Conservation (phyloP, 2,888 invertebrate species). For the Corbicula japonica region DNA sequence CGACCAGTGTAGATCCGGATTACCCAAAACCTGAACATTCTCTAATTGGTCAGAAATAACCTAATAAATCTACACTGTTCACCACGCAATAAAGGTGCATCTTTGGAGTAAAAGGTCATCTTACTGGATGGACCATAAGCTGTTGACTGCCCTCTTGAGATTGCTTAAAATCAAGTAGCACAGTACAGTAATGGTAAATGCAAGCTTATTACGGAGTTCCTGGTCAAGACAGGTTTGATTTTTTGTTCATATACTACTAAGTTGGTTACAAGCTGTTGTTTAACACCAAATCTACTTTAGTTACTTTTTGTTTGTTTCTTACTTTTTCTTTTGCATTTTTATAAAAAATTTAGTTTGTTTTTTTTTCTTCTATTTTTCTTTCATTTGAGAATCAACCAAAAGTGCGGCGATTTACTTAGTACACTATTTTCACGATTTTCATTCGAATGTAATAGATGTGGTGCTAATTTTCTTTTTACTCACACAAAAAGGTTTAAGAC, state of each 20-base stretch:
- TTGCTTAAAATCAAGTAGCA: neutral
- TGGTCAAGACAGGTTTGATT: slow-evolving; percentile 34
- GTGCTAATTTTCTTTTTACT: slow-evolving; percentile 44
- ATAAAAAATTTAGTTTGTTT: neutral
- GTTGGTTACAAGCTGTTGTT: slow-evolving; percentile 51
- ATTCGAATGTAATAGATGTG: slow-evolving; percentile 44
- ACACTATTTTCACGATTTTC: neutral
- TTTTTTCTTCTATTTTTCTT: neutral
- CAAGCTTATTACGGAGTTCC: neutral
- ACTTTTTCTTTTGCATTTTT: neutral
- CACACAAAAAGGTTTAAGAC: slow-evolving; percentile 39
- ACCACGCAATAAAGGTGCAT: neutral
- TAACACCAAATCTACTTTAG: slow-evolving; percentile 63
- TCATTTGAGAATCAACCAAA: slow-evolving; percentile 5
- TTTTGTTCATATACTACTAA: slow-evolving; percentile 64
- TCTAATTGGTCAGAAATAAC: neutral
- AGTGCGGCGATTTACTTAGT: slow-evolving; percentile 27
- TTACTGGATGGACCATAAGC: neutral
- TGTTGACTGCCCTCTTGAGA: neutral
- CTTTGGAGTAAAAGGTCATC: neutral
- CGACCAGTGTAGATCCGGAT: neutral
- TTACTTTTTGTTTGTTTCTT: neutral
- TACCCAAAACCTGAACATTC: neutral
- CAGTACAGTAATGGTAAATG: neutral
- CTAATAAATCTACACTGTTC: neutral